A percentile compares a stretch with the other conserved stretches of the same genome.
phyloP scores from a whole-genome alignment of 2,888 invertebrate genomes.

The Graphium colonna region DNA sequence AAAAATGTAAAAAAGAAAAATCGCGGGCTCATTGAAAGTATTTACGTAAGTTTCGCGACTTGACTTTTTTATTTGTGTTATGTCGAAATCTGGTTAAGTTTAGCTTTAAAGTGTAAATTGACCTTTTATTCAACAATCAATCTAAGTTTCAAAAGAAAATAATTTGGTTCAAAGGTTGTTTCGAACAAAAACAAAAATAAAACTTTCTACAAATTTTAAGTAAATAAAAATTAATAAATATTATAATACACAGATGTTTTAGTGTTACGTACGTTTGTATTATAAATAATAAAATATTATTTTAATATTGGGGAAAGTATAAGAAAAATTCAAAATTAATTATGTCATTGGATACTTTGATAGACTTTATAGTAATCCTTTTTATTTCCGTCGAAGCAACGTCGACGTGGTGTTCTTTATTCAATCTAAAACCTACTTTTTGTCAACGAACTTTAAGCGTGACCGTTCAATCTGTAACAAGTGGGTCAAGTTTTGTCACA shows the following conservation, averaged over 20 bases:
- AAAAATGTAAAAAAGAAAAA: constrained; percentile 16
- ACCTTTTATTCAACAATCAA: too few relatives aligned
- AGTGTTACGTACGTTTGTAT: too few relatives aligned
- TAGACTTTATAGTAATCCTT: too few relatives aligned
- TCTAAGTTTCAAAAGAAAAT: too few relatives aligned
- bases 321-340: background rate
- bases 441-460: background rate
- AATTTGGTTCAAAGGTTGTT: too few relatives aligned
- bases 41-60: constrained; percentile 19
- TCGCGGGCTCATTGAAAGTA: constrained; percentile 10
- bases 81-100: background rate
- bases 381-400: too few relatives aligned
- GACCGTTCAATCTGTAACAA: constrained; percentile 1
- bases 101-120: too few relatives aligned
- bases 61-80: background rate
- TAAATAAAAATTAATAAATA: too few relatives aligned
- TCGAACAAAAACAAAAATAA: too few relatives aligned
- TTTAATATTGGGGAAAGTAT: background rate
- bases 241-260: too few relatives aligned
- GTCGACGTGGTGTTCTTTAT: background rate
- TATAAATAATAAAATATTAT: background rate
- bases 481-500: constrained; percentile 14
- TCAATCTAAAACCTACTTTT: constrained; percentile 1
- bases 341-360: too few relatives aligned
- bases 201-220: too few relatives aligned